Base-by-base conservation (phyloP, 2,888 invertebrate genomes). In the Drymonia ruficornis region DNA sequence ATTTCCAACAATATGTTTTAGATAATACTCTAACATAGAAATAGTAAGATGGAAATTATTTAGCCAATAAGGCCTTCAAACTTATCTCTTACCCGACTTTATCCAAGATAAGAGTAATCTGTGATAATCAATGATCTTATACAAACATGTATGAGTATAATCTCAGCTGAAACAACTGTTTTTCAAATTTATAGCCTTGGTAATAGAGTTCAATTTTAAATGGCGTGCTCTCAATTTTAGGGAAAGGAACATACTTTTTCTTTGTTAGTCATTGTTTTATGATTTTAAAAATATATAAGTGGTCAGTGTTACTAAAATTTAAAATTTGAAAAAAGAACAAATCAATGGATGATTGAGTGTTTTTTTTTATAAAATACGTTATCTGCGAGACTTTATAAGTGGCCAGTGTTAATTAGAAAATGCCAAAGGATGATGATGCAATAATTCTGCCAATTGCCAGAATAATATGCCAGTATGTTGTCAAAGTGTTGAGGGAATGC, bases 401-500 rank as follows among this genome's bases (percentile, higher is more conserved):
- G 28, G 28, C 8, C 28, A 23, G 45, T 44, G 44, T 28, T 28
- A 3, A 40, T 36, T 11, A 9, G 18, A 69, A 53, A 54, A 89
- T 90, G 90, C 62, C 87, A 3, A 77, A 72, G 53, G 85, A 88
- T n/a, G 88, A 84, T 71, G 87, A 80, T 16, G 84, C 89, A 15
- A 45, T 82, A 9, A 47, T 90, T 43, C 55, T 87, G 53, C 77
- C 84, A 1, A 42, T 80, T 12, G 86, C 81, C 6, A 87, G 70
- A 71, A 49, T 77, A 1, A 50, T 89, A 4, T 81, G 74, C 60
- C 60, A 73, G 29, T 86, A 86, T 59, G 64, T 90, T 15, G 57
- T 77, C 29, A 80, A 81, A 65, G 65, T 86, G 9, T 59, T 91
- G 29, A 76, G 83, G 50, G 87, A 87, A 50, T 82, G 77, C 36